phyloP scores from a whole-genome alignment of 1,140 invertebrate species.

The Diabrotica undecimpunctata region DNA sequence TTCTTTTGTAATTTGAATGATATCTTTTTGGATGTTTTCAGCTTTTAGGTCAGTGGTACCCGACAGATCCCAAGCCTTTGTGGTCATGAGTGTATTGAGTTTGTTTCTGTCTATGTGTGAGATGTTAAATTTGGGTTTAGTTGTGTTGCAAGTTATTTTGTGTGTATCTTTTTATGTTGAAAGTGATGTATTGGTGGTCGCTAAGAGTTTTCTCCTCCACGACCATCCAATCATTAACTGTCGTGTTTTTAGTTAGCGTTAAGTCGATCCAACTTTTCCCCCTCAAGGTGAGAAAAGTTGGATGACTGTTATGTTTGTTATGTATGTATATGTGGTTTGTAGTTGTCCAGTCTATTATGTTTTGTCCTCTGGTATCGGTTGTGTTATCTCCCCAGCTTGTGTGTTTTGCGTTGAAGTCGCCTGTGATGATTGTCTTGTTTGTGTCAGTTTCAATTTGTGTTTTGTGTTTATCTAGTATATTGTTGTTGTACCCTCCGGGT shows the following conservation, averaged over 20 bases:
- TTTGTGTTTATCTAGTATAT: neutral
- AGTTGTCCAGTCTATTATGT: slow-evolving; percentile 3
- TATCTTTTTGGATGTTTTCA: too few species aligned
- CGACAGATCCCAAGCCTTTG: too few species aligned
- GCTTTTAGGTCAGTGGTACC: neutral
- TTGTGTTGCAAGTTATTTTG: neutral
- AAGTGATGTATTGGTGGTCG: too few species aligned
- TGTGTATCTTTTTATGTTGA: too few species aligned
- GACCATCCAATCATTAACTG: too few species aligned
- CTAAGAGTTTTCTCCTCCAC: too few species aligned
- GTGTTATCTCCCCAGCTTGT: neutral
- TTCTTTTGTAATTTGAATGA: neutral
- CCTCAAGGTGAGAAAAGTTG: neutral
- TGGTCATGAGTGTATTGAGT: neutral
- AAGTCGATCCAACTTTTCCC: neutral
- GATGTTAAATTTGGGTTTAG: neutral
- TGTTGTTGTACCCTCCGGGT: neutral
- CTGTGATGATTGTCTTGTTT: neutral
- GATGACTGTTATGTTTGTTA: neutral
- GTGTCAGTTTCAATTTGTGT: too few species aligned
- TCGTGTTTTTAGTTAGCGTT: neutral
- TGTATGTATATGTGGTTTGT: neutral
- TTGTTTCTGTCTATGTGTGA: neutral
- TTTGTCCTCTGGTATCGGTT: neutral
- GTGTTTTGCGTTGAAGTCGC: slow-evolving; percentile 14